Percentiles rank a stretch among this genome's conserved stretches.
Conservation (phyloP, 2,797 vertebrate species). For the Enteromius anoplus region DNA sequence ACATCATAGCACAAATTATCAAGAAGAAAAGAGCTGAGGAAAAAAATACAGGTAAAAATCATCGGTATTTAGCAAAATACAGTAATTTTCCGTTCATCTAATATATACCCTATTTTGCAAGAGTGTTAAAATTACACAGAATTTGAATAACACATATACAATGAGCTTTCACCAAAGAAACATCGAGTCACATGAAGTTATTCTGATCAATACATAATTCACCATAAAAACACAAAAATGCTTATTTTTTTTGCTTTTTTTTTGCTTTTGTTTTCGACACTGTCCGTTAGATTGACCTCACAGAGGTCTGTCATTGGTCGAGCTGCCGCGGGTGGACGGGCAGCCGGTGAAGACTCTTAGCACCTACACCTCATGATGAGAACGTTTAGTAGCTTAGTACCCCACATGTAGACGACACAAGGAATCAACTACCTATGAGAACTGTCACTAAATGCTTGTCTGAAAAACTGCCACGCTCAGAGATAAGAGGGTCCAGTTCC, state of each 20-base stretch:
- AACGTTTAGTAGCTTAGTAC: constrained; percentile 45
- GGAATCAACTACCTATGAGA: constrained; percentile 31
- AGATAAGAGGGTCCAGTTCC: constrained; percentile 37
- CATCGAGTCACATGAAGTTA: constrained; percentile 76
- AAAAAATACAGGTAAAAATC: constrained; percentile 77
- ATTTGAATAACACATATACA: constrained; percentile 78
- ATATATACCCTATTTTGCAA: constrained; percentile 81
- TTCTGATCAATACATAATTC: constrained; percentile 69
- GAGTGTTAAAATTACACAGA: constrained; percentile 66
- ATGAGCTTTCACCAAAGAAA: constrained; percentile 76
- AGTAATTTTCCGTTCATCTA: constrained; percentile 75
- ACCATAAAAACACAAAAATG: constrained; percentile 59
- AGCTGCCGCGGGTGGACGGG: constrained; percentile 58
- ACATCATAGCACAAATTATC: constrained; percentile 49
- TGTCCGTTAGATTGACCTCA: constrained; percentile 74
- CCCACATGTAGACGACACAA: constrained; percentile 58
- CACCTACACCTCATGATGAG: constrained; percentile 61
- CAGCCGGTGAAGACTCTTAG: constrained; percentile 65
- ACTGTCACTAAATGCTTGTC: constrained; percentile 50
- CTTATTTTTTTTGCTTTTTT: not conserved
- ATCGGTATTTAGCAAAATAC: constrained; percentile 82
- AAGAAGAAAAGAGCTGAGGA: constrained; percentile 47
- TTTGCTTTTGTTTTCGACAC: constrained; percentile 42
- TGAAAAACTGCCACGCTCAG: constrained; percentile 34
- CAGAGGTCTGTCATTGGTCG: constrained; percentile 74